Evolutionary conservation across 2,888 invertebrate genomes (phyloP).

Genomic region (Synergus gifuensis): DNA sequence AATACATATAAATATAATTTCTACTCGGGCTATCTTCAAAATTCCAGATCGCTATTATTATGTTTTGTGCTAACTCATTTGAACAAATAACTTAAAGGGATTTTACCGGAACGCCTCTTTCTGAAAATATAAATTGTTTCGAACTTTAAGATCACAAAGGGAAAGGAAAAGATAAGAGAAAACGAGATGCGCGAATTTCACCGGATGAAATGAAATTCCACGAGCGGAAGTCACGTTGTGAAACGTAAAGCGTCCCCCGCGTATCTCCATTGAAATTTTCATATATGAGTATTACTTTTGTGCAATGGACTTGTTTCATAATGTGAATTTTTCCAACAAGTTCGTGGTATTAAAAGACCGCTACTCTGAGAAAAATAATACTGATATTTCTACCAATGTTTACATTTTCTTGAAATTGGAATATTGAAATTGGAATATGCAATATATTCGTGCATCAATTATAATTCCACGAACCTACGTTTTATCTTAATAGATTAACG

Average conservation of each 20-base stretch:
- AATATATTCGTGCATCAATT: neutral
- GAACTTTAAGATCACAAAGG: conserved; percentile 10
- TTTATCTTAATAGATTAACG: no score
- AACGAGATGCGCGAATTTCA: conserved; percentile 28
- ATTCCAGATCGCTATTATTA: neutral
- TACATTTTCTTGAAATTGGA: neutral
- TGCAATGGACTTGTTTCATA: neutral
- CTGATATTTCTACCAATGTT: neutral
- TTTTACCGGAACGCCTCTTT: conserved; percentile 17
- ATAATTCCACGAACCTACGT: no score
- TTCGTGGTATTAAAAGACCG: neutral
- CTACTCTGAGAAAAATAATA: neutral
- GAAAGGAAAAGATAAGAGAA: neutral
- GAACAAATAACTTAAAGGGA: neutral
- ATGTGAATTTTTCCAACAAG: neutral
- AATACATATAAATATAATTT: no score
- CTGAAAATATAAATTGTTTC: conserved; percentile 14
- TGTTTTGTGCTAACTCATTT: conserved; percentile 14
- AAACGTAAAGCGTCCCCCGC: conserved; percentile 26
- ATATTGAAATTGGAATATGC: neutral
- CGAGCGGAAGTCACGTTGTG: conserved; percentile 28
- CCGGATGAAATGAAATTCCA: conserved; percentile 31
- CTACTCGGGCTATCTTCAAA: no score
- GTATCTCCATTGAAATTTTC: conserved; percentile 37
- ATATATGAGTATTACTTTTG: conserved; percentile 21